Evolutionary conservation across 2,797 vertebrate species (phyloP).

Genomic region (Uromys caudimaculatus): DNA sequence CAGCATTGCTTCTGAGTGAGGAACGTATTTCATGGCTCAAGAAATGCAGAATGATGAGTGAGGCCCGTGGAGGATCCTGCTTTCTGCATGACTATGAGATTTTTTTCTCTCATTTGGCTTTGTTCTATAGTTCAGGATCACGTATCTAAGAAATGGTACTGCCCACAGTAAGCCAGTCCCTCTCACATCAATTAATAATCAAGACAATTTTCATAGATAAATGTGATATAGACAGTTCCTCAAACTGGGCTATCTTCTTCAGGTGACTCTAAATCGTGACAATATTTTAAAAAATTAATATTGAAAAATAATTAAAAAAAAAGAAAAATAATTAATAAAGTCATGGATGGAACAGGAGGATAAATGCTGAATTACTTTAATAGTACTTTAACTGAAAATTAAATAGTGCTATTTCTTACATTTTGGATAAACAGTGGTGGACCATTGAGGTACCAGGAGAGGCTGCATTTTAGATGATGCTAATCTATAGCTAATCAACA

Average conservation of each 20-base stretch:
- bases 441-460: not conserved
- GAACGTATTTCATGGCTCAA: not conserved
- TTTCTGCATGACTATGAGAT: not conserved
- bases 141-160: not conserved
- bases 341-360: not conserved
- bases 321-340: not conserved
- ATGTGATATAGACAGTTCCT: not conserved
- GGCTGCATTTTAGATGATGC: not conserved
- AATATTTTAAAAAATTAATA: not conserved
- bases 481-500: not conserved
- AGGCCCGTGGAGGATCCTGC: not conserved
- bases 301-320: not conserved
- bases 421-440: not conserved
- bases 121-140: not conserved
- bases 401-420: not conserved
- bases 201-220: not conserved
- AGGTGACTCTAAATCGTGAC: not conserved
- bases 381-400: not conserved
- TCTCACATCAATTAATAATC: not conserved
- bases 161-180: not conserved
- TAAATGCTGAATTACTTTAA: not conserved
- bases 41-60: not conserved
- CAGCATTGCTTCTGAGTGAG: not conserved
- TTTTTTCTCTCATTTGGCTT: not conserved
- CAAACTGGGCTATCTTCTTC: not conserved